Evolutionary conservation across 2,888 invertebrate genomes (phyloP).

Genomic region (Ormyrus labotus): DNA sequence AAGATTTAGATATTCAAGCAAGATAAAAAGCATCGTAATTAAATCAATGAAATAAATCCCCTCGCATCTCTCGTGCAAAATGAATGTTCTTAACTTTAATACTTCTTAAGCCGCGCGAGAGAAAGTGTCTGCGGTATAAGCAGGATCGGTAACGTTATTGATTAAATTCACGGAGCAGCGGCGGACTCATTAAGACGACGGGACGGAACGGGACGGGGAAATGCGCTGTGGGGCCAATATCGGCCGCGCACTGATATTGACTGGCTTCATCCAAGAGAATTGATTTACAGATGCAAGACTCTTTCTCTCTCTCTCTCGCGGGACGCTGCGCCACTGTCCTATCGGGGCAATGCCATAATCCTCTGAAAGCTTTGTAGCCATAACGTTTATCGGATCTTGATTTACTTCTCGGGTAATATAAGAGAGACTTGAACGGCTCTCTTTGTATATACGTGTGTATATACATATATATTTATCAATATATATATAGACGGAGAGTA

Average conservation of each 20-base stretch:
- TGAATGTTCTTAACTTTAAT: too few species aligned
- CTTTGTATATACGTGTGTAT: background rate
- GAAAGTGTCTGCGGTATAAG: background rate
- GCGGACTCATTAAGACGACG: slow-evolving; percentile 30
- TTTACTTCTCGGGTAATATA: slow-evolving; percentile 55
- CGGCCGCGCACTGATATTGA: slow-evolving; percentile 30
- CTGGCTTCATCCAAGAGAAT: slow-evolving; percentile 39
- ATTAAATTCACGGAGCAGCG: slow-evolving; percentile 21
- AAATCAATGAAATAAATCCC: too few species aligned
- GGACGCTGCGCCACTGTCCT: background rate
- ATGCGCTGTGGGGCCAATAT: background rate
- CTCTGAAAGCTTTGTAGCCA: slow-evolving; percentile 54
- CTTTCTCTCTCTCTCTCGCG: too few species aligned
- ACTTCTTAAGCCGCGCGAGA: background rate
- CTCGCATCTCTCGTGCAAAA: too few species aligned
- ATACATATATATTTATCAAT: background rate
- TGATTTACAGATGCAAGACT: slow-evolving; percentile 52
- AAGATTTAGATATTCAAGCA: too few species aligned
- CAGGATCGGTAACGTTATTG: slow-evolving; percentile 1
- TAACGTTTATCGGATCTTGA: slow-evolving; percentile 58
- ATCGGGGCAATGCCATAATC: slow-evolving; percentile 49
- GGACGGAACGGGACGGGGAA: background rate
- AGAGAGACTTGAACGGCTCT: slow-evolving; percentile 37
- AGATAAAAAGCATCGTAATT: too few species aligned
- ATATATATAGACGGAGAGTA: background rate